phyloP scores from a whole-genome alignment of 2,888 invertebrate species.

The Watsonalla cultraria region DNA sequence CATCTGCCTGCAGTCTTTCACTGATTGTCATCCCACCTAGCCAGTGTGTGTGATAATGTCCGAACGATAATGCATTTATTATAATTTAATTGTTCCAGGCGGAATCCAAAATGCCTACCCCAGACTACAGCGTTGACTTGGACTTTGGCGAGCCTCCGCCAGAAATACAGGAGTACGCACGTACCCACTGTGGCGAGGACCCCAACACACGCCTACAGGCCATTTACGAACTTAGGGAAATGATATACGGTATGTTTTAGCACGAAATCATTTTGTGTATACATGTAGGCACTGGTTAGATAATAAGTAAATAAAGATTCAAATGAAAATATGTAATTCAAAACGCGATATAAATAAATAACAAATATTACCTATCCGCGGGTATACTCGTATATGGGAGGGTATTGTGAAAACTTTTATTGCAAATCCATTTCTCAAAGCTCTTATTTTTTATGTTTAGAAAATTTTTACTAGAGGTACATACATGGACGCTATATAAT shows the following conservation, averaged over 20 bases:
- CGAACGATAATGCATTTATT: not conserved
- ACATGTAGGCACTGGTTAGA: too few relatives aligned
- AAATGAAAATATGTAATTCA: not conserved
- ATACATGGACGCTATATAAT: too few relatives aligned
- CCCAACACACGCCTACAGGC: constrained; percentile 82
- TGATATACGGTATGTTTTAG: constrained; percentile 82
- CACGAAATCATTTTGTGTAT: not conserved
- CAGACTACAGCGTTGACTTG: constrained; percentile 79
- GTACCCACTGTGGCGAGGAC: constrained; percentile 83
- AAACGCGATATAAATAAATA: too few relatives aligned
- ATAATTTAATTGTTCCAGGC: constrained; percentile 9
- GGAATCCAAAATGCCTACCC: constrained; percentile 63
- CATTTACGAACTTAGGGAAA: constrained; percentile 84
- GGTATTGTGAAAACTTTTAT: too few relatives aligned
- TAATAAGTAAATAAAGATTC: not conserved
- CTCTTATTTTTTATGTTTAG: too few relatives aligned
- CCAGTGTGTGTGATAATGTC: not conserved
- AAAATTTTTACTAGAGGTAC: too few relatives aligned
- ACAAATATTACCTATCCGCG: too few relatives aligned
- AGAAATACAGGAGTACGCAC: constrained; percentile 83
- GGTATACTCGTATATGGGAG: too few relatives aligned
- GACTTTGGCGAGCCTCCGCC: constrained; percentile 83
- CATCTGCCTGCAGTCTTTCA: too few relatives aligned
- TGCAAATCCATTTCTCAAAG: too few relatives aligned
- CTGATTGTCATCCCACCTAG: too few relatives aligned